Evolutionary conservation across 2,113 vertebrate genomes (phyloP).

Genomic region (Nothocercus nigrocapillus): DNA sequence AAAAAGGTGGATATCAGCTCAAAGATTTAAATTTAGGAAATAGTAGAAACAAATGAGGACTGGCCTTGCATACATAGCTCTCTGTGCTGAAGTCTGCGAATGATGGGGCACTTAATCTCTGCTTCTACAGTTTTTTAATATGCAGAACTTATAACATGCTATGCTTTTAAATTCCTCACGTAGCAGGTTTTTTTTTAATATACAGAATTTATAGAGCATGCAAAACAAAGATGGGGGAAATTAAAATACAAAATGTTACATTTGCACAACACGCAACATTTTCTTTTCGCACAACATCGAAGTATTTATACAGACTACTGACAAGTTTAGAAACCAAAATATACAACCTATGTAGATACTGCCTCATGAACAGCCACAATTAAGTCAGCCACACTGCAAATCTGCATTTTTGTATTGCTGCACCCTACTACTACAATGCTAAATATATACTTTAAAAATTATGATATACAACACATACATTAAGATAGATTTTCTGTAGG

Average conservation of each 20-base stretch:
- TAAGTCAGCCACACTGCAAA: neutral
- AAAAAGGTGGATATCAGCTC: neutral
- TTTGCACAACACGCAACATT: neutral
- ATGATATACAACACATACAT: neutral
- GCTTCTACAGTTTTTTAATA: neutral
- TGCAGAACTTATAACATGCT: neutral
- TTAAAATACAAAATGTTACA: neutral
- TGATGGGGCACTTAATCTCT: neutral
- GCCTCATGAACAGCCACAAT: neutral
- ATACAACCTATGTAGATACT: neutral
- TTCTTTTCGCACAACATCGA: neutral
- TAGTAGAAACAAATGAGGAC: neutral
- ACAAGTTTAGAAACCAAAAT: constrained; percentile 32
- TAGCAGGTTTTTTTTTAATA: neutral
- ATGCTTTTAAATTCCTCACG: neutral
- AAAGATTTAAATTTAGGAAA: neutral
- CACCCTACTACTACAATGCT: neutral
- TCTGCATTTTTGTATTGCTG: neutral
- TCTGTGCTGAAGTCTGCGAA: neutral
- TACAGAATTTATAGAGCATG: neutral
- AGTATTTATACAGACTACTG: constrained; percentile 5
- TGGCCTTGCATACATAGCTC: neutral
- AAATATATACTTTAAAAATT: neutral
- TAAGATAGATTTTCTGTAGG: neutral
- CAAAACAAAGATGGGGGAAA: neutral